Conservation (phyloP, 2,113 vertebrate genomes). For the Formicarius rufipectus region DNA sequence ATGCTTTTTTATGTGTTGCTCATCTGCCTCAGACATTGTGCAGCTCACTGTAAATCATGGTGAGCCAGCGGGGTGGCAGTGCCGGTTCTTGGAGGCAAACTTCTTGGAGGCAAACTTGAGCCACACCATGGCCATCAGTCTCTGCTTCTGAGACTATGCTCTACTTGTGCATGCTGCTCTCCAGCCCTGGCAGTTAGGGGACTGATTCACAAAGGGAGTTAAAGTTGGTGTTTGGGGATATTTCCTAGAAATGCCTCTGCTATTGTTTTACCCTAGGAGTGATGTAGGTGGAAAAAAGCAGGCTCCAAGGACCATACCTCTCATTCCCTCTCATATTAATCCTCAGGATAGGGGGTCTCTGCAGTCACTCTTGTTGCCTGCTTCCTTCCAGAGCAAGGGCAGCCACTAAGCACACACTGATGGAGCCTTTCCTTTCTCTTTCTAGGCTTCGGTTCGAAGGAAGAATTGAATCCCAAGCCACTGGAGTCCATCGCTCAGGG, state of each 20-base stretch:
- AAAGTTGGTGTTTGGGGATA: background rate
- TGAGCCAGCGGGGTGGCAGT: fast-evolving
- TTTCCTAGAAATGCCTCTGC: background rate
- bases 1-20: fast-evolving
- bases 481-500: conserved; percentile 80
- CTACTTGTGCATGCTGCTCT: background rate
- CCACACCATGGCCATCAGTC: background rate
- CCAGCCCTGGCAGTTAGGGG: background rate
- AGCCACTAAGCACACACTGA: conserved; percentile 1
- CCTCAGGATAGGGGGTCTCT: background rate
- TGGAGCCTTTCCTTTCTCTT: conserved; percentile 42
- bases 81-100: background rate
- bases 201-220: background rate
- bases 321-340: background rate
- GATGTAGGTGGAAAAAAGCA: background rate
- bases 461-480: conserved; percentile 77
- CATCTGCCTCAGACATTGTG: fast-evolving
- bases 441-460: conserved; percentile 81
- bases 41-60: background rate
- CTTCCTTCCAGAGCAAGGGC: background rate
- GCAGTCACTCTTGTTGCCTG: background rate
- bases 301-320: background rate
- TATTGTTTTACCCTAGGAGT: background rate
- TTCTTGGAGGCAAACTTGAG: too few relatives aligned
- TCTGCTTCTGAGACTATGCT: background rate